A percentile compares a stretch with the other conserved stretches of the same genome.
phyloP scores from a whole-genome alignment of 2,888 invertebrate species.

The Leucozona laternaria region DNA sequence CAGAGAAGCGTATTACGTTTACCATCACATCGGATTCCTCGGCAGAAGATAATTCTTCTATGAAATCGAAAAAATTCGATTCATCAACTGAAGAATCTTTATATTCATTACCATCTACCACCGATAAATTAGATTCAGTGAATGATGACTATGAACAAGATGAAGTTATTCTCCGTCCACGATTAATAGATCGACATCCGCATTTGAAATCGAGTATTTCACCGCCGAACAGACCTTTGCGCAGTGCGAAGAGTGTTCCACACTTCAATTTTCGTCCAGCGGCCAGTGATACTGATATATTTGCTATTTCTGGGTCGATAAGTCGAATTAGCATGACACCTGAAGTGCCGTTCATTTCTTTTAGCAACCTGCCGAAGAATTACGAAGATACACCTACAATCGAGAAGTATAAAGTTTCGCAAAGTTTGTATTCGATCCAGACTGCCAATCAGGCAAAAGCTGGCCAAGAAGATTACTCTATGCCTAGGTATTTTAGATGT shows the following conservation, averaged over 20 bases:
- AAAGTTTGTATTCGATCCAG: conserved; percentile 84
- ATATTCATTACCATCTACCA: conserved; percentile 46
- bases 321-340: conserved; percentile 83
- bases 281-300: conserved; percentile 83
- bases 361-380: conserved; percentile 83
- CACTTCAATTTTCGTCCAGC: conserved; percentile 81
- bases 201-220: conserved; percentile 77
- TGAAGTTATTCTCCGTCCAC: conserved; percentile 81
- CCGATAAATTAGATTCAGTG: conserved; percentile 27
- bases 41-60: conserved; percentile 80
- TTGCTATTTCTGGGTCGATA: conserved; percentile 81
- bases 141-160: conserved; percentile 71
- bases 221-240: conserved; percentile 79
- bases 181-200: conserved; percentile 80
- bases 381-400: conserved; percentile 83
- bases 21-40: conserved; percentile 81
- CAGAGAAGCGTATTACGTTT: conserved; percentile 81
- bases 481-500: conserved; percentile 87
- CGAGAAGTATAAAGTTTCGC: conserved; percentile 83
- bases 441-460: conserved; percentile 84
- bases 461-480: conserved; percentile 85
- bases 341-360: conserved; percentile 84
- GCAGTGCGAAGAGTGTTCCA: conserved; percentile 82
- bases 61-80: conserved; percentile 80
- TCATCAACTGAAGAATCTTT: conserved; percentile 59